Conservation (phyloP, 1,140 invertebrate genomes). For the Radopholus similis region DNA sequence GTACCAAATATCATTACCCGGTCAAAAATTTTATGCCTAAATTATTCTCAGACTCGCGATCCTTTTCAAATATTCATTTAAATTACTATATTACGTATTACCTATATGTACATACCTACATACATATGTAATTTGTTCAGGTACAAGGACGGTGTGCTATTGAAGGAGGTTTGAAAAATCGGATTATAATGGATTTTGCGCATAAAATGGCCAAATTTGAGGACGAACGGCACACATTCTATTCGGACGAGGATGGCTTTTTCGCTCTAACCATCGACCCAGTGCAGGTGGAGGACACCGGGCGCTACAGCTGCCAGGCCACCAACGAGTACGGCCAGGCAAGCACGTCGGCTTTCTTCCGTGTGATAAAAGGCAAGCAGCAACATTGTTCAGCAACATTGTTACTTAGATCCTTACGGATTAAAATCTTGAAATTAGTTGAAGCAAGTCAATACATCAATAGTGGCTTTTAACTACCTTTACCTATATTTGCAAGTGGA, state of each 20-base stretch:
- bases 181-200: too few relatives aligned
- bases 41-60: neutral
- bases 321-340: slow-evolving; percentile 60
- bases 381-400: neutral
- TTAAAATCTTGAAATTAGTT: slow-evolving; percentile 10
- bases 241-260: slow-evolving; percentile 76
- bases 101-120: slow-evolving; percentile 1
- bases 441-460: too few relatives aligned
- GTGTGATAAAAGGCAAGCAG: slow-evolving; percentile 49
- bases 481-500: too few relatives aligned
- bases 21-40: neutral
- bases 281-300: slow-evolving; percentile 74
- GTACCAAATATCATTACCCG: slow-evolving; percentile 15
- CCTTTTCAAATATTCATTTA: neutral
- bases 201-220: too few relatives aligned
- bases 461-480: too few relatives aligned
- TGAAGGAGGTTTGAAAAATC: too few relatives aligned
- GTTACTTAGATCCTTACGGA: neutral
- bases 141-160: slow-evolving; percentile 75
- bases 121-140: slow-evolving; percentile 63
- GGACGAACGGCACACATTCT: slow-evolving; percentile 71
- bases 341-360: slow-evolving; percentile 59
- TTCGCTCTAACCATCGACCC: slow-evolving; percentile 83
- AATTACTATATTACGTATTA: slow-evolving; percentile 5
- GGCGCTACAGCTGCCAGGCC: slow-evolving; percentile 80